Percentiles rank a stretch among this genome's conserved stretches.
These are phyloP conservation scores for Synergus umbraculus DNA, from an alignment of 2,888 invertebrate species.

Conservation along the genomic window DNA sequence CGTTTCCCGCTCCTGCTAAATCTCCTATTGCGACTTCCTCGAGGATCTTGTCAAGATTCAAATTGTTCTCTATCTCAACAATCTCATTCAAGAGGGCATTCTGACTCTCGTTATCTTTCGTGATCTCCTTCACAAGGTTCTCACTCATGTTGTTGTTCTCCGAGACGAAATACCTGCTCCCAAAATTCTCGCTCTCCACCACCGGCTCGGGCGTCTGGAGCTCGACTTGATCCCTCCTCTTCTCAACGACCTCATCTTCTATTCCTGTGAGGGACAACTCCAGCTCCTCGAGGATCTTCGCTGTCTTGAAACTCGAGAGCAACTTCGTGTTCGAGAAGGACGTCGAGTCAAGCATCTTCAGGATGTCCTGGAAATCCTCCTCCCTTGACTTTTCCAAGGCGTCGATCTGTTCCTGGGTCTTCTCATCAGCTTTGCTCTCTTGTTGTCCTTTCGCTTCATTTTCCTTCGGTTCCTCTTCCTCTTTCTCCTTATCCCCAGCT, in stretches of 20 bases:
- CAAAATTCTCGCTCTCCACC: not conserved
- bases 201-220: not conserved
- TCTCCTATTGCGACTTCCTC: slow-evolving; percentile 1
- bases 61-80: not conserved
- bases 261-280: slow-evolving; percentile 19
- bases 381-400: slow-evolving; percentile 59
- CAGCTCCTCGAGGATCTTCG: not conserved
- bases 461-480: slow-evolving; percentile 40
- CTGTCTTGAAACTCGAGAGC: not conserved
- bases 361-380: slow-evolving; percentile 69
- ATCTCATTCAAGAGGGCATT: not conserved
- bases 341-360: slow-evolving; percentile 70
- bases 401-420: slow-evolving; percentile 46
- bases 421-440: slow-evolving; percentile 58
- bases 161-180: not conserved
- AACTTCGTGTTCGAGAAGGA: slow-evolving; percentile 48
- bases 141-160: not conserved
- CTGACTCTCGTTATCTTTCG: not conserved
- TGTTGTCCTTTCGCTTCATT: slow-evolving; percentile 57
- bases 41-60: not conserved
- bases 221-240: not conserved
- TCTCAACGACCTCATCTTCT: slow-evolving; percentile 28
- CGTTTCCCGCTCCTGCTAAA: slow-evolving; percentile 9
- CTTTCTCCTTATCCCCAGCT: slow-evolving; percentile 7
- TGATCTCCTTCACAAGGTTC: not conserved